These are phyloP conservation scores for Brenthis ino DNA, from an alignment of 2,888 invertebrate genomes.

Conservation along the genomic window DNA sequence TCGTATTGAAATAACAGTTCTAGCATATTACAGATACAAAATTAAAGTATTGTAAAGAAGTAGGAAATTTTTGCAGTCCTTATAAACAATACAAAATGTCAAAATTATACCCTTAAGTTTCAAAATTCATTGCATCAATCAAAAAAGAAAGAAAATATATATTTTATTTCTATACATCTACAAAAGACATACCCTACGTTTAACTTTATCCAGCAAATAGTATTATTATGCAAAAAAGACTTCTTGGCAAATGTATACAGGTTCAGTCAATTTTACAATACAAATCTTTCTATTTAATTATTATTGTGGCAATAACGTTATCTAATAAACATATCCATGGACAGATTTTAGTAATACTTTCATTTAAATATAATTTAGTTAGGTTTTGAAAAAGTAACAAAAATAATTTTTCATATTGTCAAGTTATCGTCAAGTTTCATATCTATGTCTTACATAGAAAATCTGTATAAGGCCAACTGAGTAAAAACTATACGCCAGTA, in stretches of 20 bases:
- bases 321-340: neutral
- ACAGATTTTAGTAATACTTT: constrained; percentile 7
- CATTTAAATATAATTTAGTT: neutral
- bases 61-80: constrained; percentile 75
- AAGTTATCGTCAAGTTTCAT: constrained; percentile 20
- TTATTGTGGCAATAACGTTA: constrained; percentile 1
- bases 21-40: constrained; percentile 35
- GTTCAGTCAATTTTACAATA: constrained; percentile 26
- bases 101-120: constrained; percentile 64
- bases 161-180: constrained; percentile 24
- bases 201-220: constrained; percentile 13
- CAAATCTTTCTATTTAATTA: constrained; percentile 5
- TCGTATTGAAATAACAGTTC: constrained; percentile 11
- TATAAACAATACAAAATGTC: constrained; percentile 61
- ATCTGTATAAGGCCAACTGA: constrained; percentile 35
- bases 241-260: constrained; percentile 23
- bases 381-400: neutral
- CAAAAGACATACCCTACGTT: constrained; percentile 27
- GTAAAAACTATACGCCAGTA: constrained; percentile 54
- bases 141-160: constrained; percentile 23
- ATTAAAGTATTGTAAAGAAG: constrained; percentile 59
- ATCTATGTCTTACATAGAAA: constrained; percentile 28
- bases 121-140: constrained; percentile 41
- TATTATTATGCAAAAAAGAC: constrained; percentile 18
- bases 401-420: constrained; percentile 23